phyloP scores from a whole-genome alignment of 2,888 invertebrate genomes.

The Hemicrepidius hirtus region DNA sequence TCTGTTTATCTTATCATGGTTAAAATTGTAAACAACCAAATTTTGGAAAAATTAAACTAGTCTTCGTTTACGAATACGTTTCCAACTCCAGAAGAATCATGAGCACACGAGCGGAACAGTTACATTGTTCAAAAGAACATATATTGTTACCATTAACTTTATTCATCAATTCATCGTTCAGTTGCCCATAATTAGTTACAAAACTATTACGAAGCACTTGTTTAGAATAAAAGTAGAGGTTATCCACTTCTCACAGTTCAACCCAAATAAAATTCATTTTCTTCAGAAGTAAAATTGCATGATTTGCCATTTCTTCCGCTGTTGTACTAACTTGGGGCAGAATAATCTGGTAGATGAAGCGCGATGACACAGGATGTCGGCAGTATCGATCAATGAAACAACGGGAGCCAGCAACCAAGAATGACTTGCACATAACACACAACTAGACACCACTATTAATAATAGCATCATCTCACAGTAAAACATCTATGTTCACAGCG shows the following conservation, averaged over 20 bases:
- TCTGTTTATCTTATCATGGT: constrained; percentile 30
- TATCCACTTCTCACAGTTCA: neutral
- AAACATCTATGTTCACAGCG: constrained; percentile 70
- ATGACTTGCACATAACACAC: constrained; percentile 71
- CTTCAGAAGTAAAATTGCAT: constrained; percentile 26
- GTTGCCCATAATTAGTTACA: constrained; percentile 64
- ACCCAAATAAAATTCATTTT: constrained; percentile 12
- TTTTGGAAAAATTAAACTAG: neutral
- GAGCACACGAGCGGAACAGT: constrained; percentile 55
- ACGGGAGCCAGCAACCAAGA: constrained; percentile 70
- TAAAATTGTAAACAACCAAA: neutral
- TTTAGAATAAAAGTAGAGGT: neutral
- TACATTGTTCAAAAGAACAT: constrained; percentile 64
- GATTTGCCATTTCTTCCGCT: constrained; percentile 48
- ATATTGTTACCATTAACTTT: constrained; percentile 63
- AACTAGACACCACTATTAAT: constrained; percentile 72
- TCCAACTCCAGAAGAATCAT: constrained; percentile 38
- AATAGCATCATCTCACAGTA: constrained; percentile 70
- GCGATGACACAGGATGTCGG: constrained; percentile 70
- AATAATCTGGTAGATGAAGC: constrained; percentile 58
- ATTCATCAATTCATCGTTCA: constrained; percentile 68
- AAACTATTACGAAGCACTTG: constrained; percentile 42
- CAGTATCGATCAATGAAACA: constrained; percentile 70
- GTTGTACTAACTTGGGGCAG: constrained; percentile 47
- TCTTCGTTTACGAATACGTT: constrained; percentile 49